Conservation (phyloP, 1,140 invertebrate genomes). For the Drosophila aff. region DNA sequence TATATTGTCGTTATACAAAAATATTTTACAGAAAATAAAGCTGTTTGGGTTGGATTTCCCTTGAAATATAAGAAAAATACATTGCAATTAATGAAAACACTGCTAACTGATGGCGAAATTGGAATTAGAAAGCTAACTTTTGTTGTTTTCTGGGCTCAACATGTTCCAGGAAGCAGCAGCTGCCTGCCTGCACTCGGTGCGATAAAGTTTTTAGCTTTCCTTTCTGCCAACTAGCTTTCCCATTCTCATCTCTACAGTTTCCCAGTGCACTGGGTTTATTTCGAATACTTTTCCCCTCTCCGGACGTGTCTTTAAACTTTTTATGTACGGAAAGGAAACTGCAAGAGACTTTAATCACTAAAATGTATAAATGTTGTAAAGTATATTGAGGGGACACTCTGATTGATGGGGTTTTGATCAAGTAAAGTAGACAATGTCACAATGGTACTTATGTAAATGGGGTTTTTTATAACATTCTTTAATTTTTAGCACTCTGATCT, state of each 20-base stretch:
- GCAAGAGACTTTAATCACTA: conserved; percentile 3
- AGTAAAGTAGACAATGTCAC: not conserved
- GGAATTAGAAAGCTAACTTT: conserved; percentile 29
- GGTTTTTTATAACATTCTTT: too few relatives aligned
- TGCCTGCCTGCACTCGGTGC: conserved; percentile 33
- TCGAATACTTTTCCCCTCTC: conserved; percentile 32
- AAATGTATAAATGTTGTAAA: not conserved
- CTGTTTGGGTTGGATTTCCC: not conserved
- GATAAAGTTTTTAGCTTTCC: conserved; percentile 39
- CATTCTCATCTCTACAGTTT: not conserved
- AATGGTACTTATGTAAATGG: not conserved
- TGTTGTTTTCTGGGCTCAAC: conserved; percentile 32
- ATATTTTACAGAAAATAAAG: not conserved
- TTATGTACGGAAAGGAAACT: conserved; percentile 3
- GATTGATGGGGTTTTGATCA: not conserved
- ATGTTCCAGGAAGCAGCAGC: conserved; percentile 23
- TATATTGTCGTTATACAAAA: not conserved
- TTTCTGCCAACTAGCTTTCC: not conserved
- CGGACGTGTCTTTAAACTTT: conserved; percentile 32
- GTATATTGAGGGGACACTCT: not conserved
- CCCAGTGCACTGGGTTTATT: conserved; percentile 17
- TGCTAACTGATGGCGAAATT: conserved; percentile 14
- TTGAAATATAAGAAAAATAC: not conserved
- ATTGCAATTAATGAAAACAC: conserved; percentile 25
- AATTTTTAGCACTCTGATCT: not conserved